A percentile compares a stretch with the other conserved stretches of the same genome.
phyloP scores from a whole-genome alignment of 2,797 vertebrate species.

The Tadarida brasiliensis region DNA sequence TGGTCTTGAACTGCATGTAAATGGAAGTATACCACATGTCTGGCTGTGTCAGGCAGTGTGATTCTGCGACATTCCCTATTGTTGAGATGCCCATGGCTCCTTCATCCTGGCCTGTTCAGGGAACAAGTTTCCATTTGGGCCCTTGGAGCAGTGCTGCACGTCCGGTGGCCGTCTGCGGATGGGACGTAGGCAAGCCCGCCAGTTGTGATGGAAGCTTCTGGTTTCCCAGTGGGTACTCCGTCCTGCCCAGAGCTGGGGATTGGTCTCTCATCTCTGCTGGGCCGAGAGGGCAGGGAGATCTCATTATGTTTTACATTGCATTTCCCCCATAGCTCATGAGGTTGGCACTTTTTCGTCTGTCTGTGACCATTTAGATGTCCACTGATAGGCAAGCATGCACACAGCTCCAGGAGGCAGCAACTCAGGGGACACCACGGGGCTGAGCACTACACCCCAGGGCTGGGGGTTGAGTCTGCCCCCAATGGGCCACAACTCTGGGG shows the following conservation, averaged over 20 bases:
- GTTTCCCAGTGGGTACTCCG: background rate
- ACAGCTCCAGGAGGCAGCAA: background rate
- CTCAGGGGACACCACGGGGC: background rate
- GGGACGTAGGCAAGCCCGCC: background rate
- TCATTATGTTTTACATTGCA: background rate
- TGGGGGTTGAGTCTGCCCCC: background rate
- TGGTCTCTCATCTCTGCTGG: background rate
- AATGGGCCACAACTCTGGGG: background rate
- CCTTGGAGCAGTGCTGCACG: background rate
- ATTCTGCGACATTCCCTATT: background rate
- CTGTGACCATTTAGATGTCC: background rate
- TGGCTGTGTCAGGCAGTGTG: background rate
- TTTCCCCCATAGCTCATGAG: background rate
- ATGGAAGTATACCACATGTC: no score
- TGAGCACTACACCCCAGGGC: no score
- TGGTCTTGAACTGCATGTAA: background rate
- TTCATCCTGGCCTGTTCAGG: background rate
- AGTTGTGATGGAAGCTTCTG: no score
- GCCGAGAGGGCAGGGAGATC: accelerated
- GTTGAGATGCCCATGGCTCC: background rate
- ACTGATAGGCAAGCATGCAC: accelerated
- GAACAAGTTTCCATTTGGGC: background rate
- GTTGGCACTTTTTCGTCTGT: no score
- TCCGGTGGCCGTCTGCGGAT: background rate
- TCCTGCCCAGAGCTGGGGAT: background rate